These are phyloP conservation scores for Babyrousa celebensis DNA, from an alignment of 2,797 vertebrate species.

Conservation along the genomic window DNA sequence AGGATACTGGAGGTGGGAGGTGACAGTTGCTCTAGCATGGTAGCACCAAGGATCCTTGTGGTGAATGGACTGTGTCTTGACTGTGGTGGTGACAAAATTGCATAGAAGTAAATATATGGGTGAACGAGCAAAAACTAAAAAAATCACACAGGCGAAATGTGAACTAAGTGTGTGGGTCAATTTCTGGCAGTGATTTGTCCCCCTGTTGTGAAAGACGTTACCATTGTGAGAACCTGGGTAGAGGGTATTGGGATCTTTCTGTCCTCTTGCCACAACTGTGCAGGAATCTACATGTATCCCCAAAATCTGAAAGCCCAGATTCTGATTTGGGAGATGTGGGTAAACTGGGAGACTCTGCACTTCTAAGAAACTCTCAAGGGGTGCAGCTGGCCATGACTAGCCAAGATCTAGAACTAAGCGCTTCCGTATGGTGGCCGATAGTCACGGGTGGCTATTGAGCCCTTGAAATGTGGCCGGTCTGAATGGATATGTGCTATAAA, in stretches of 20 bases:
- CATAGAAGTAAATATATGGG: not conserved
- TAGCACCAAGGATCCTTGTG: rapidly evolving
- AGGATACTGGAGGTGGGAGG: rapidly evolving
- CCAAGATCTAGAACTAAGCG: no score
- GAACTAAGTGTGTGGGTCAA: rapidly evolving
- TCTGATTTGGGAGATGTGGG: not conserved
- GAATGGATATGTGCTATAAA: rapidly evolving
- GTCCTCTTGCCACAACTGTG: not conserved
- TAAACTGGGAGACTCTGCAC: not conserved
- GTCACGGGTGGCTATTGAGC: rapidly evolving
- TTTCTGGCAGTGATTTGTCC: not conserved
- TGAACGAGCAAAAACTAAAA: not conserved
- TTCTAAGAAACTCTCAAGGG: not conserved
- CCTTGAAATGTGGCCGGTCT: rapidly evolving
- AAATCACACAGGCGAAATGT: not conserved
- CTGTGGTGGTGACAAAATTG: no score
- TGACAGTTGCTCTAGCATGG: rapidly evolving
- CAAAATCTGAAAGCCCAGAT: not conserved
- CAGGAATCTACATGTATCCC: not conserved
- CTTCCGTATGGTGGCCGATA: rapidly evolving
- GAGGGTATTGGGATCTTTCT: not conserved
- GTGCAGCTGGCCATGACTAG: not conserved
- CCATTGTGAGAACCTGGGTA: not conserved
- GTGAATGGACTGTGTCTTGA: not conserved
- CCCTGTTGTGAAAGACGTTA: rapidly evolving